phyloP scores from a whole-genome alignment of 2,113 vertebrate genomes.

The Apus apus region DNA sequence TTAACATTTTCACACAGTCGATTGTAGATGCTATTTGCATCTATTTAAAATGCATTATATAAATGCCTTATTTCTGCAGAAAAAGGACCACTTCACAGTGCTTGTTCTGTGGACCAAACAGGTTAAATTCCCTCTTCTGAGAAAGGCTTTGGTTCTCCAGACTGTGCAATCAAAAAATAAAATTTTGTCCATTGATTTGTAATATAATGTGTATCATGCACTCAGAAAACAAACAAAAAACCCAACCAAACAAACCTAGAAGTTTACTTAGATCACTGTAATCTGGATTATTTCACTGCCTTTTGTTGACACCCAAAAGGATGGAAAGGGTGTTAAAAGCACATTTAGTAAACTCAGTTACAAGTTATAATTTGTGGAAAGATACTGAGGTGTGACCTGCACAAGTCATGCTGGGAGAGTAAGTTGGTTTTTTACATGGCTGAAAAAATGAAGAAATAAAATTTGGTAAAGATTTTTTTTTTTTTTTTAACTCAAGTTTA shows the following conservation, averaged over 20 bases:
- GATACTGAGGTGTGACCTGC: neutral
- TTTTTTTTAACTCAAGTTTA: neutral
- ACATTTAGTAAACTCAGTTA: neutral
- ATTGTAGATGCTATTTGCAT: constrained; percentile 52
- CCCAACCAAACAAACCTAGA: neutral
- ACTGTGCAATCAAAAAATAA: neutral
- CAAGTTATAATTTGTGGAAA: neutral
- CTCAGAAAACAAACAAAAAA: neutral
- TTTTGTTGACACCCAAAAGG: neutral
- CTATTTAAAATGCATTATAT: constrained; percentile 56
- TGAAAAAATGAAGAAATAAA: neutral
- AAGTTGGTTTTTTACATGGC: neutral
- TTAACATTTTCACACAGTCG: neutral
- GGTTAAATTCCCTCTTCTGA: constrained; percentile 11
- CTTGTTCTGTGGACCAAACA: neutral
- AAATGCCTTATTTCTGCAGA: constrained; percentile 45
- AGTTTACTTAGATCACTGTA: neutral
- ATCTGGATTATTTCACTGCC: neutral
- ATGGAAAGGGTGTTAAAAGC: neutral
- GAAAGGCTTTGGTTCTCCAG: neutral
- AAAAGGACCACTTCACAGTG: neutral
- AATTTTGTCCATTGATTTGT: neutral
- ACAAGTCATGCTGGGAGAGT: neutral
- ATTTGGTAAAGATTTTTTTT: neutral
- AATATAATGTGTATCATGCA: neutral